These are phyloP conservation scores for Schizopygopsis malacanthus DNA, from an alignment of 2,797 vertebrate species.

Conservation along the genomic window DNA sequence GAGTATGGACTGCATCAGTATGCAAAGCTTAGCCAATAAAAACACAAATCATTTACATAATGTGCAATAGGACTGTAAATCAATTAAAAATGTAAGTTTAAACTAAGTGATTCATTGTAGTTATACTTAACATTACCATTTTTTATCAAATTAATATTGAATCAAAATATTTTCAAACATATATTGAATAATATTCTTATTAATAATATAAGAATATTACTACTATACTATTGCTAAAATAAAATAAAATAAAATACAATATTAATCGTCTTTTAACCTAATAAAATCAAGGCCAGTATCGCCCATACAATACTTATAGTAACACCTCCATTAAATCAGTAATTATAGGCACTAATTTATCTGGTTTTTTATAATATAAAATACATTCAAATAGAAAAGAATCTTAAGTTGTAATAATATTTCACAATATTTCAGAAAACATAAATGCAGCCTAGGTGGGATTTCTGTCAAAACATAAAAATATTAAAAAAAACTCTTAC, in stretches of 20 bases:
- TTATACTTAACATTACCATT: no score
- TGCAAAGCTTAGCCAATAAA: no score
- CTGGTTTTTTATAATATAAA: neutral
- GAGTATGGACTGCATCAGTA: no score
- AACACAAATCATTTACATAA: no score
- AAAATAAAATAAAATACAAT: neutral
- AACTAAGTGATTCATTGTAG: no score
- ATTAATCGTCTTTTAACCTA: no score
- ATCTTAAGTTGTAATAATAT: neutral
- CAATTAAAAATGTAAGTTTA: neutral
- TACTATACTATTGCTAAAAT: neutral
- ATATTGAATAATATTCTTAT: neutral
- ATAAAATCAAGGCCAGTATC: no score
- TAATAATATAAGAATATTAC: neutral
- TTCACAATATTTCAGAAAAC: neutral
- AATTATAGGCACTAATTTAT: no score
- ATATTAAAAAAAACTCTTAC: neutral
- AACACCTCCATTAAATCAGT: no score
- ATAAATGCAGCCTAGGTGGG: neutral
- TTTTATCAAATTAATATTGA: no score
- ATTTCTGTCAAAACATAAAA: neutral
- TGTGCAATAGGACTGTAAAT: neutral
- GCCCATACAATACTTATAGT: no score
- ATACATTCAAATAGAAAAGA: neutral
- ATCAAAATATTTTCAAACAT: neutral